A percentile compares a stretch with the other conserved stretches of the same genome.
Evolutionary conservation across 2,797 vertebrate species (phyloP).

Genomic region (Onychomys torridus): DNA sequence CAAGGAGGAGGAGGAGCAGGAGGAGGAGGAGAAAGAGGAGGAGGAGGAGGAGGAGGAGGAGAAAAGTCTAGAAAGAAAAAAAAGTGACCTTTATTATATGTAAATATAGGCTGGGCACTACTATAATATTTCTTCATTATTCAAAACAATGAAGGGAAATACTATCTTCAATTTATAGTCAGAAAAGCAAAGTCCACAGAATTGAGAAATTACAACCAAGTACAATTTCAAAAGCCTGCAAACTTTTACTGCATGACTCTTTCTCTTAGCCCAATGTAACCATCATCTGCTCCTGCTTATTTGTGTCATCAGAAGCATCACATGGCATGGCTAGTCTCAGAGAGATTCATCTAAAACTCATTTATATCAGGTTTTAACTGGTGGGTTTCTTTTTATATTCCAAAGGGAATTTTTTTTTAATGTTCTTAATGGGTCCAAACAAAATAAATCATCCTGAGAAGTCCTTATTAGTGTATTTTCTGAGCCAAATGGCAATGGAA

Average conservation of each 20-base stretch:
- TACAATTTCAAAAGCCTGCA: not conserved
- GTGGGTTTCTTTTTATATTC: not conserved
- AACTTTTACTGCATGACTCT: not conserved
- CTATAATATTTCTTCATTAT: slow-evolving; percentile 23
- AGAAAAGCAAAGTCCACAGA: slow-evolving; percentile 43
- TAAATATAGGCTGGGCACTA: not conserved
- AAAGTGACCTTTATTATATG: not conserved
- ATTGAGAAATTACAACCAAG: slow-evolving; percentile 6
- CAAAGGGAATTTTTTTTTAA: slow-evolving; percentile 12
- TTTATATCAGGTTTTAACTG: not conserved
- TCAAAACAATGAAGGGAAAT: slow-evolving; percentile 16
- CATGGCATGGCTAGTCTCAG: not conserved
- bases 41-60: not conserved
- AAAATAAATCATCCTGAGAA: slow-evolving; percentile 53
- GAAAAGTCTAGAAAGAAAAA: slow-evolving; percentile 2
- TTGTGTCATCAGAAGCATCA: not conserved
- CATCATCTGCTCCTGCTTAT: slow-evolving; percentile 23
- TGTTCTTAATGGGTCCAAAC: slow-evolving; percentile 26
- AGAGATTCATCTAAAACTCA: slow-evolving; percentile 55
- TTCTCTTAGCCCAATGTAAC: not conserved
- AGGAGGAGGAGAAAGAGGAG: not conserved
- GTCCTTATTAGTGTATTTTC: slow-evolving; percentile 34
- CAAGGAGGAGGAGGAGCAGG: not conserved
- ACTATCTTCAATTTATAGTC: slow-evolving; percentile 18
- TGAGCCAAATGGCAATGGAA: slow-evolving; percentile 6